A percentile compares a stretch with the other conserved stretches of the same genome.
These are phyloP conservation scores for Karalla daura DNA, from an alignment of 2,797 vertebrate species.

Conservation along the genomic window DNA sequence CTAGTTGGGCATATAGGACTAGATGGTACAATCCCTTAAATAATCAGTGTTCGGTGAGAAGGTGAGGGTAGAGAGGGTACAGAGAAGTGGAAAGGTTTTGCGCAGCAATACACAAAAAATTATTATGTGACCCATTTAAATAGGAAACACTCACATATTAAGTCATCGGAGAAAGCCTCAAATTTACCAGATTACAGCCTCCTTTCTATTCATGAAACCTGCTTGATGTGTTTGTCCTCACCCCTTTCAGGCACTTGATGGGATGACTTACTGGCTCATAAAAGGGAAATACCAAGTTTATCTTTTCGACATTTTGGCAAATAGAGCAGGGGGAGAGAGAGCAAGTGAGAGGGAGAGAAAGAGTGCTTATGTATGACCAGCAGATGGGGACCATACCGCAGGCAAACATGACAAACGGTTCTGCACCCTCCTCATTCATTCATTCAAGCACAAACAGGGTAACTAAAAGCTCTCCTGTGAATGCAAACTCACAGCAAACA, in stretches of 20 bases:
- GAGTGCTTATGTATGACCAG: conserved; percentile 1
- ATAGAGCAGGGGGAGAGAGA: not conserved
- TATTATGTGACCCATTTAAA: conserved; percentile 42
- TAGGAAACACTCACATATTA: conserved; percentile 19
- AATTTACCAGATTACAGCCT: conserved; percentile 10
- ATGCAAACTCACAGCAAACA: not conserved
- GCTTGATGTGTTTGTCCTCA: not conserved
- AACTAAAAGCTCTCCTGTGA: conserved; percentile 13
- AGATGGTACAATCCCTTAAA: too few relatives aligned
- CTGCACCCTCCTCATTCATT: conserved; percentile 8
- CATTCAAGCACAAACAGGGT: conserved; percentile 5
- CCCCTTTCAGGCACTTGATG: not conserved
- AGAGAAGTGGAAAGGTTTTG: too few relatives aligned
- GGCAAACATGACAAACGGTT: not conserved
- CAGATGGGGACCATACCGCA: conserved; percentile 16
- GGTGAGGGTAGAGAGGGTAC: too few relatives aligned
- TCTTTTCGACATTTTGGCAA: conserved; percentile 13
- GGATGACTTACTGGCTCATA: conserved; percentile 4
- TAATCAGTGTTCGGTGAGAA: too few relatives aligned
- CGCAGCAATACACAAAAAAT: conserved; percentile 8
- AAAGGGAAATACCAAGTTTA: conserved; percentile 12
- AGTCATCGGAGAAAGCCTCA: conserved; percentile 30
- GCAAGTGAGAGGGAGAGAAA: not conserved
- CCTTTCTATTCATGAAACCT: conserved; percentile 14
- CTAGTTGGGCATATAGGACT: too few relatives aligned